Evolutionary conservation across 1,140 invertebrate genomes (phyloP).

Genomic region (Coenobita brevimanus): DNA sequence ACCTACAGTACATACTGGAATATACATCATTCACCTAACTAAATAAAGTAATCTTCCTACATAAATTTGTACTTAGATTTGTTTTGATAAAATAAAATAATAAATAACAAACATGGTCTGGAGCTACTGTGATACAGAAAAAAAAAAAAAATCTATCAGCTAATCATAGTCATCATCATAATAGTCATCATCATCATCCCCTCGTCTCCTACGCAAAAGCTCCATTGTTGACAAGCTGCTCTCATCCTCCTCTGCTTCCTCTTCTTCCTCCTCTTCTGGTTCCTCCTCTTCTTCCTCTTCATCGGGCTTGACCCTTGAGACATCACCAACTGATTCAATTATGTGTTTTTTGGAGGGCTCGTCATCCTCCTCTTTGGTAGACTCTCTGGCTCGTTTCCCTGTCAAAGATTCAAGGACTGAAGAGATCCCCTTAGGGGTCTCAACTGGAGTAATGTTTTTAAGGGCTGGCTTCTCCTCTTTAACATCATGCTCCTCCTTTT

Average conservation of each 20-base stretch:
- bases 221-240: conserved; percentile 75
- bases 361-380: conserved; percentile 51
- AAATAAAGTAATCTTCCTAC: too few relatives aligned
- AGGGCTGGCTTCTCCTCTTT: conserved; percentile 61
- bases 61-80: too few relatives aligned
- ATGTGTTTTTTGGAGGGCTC: conserved; percentile 52
- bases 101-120: too few relatives aligned
- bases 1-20: too few relatives aligned
- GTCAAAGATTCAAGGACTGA: conserved; percentile 50
- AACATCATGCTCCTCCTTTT: conserved; percentile 67
- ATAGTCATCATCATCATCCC: conserved; percentile 72
- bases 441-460: conserved; percentile 50
- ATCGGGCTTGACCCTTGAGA: conserved; percentile 13
- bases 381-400: conserved; percentile 40
- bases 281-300: conserved; percentile 73
- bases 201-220: conserved; percentile 74
- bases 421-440: conserved; percentile 49
- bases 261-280: conserved; percentile 72
- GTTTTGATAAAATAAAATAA: too few relatives aligned
- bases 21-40: too few relatives aligned
- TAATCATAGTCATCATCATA: conserved; percentile 58
- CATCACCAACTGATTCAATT: background rate
- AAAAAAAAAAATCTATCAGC: too few relatives aligned
- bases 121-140: too few relatives aligned
- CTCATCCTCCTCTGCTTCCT: conserved; percentile 71